These are phyloP conservation scores for Passerina amoena DNA, from an alignment of 2,113 vertebrate genomes.

Conservation along the genomic window DNA sequence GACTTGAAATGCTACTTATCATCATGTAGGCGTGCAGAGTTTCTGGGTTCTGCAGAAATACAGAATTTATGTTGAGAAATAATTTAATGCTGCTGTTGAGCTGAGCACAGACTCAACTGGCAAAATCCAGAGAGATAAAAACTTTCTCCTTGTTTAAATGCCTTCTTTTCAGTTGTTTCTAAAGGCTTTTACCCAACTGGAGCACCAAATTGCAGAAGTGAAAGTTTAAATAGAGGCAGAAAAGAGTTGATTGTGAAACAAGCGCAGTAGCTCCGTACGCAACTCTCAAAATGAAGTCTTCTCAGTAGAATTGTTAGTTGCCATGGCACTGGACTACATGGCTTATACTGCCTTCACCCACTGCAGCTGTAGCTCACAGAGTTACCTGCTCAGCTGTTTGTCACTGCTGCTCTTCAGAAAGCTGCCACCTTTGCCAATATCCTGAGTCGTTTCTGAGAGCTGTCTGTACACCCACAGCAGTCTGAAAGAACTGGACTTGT, in stretches of 20 bases:
- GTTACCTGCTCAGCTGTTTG: not conserved
- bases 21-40: not conserved
- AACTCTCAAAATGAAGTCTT: not conserved
- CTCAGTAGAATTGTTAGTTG: not conserved
- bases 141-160: not conserved
- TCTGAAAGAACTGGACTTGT: not conserved
- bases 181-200: not conserved
- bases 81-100: not conserved
- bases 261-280: not conserved
- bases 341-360: not conserved
- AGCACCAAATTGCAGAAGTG: not conserved
- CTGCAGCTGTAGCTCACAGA: accelerated
- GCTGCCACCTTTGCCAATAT: not conserved
- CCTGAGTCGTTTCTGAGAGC: accelerated
- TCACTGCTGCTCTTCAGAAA: not conserved
- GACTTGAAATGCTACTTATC: not conserved
- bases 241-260: not conserved
- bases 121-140: not conserved
- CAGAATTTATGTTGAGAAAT: not conserved
- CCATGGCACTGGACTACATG: not conserved
- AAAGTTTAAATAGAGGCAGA: not conserved
- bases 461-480: not conserved
- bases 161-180: not conserved
- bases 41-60: not conserved
- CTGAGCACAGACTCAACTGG: not conserved